Percentiles rank a stretch among this genome's conserved stretches.
Conservation (phyloP, 2,113 vertebrate genomes). For the Morone saxatilis region DNA sequence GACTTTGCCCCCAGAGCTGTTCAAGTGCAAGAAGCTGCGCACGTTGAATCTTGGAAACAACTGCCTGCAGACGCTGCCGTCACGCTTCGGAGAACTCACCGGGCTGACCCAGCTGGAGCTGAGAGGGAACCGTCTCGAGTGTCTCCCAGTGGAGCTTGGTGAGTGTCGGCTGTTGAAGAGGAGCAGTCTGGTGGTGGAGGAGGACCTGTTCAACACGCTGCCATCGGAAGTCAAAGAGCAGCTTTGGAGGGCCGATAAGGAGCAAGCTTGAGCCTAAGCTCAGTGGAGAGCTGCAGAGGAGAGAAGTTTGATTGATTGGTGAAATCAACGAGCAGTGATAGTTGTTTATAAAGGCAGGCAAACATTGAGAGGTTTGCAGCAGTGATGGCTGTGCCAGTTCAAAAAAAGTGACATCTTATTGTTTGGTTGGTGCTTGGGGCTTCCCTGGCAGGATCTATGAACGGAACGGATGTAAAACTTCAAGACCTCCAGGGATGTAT, state of each 20-base stretch:
- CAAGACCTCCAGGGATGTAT: background rate
- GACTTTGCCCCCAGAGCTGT: constrained; percentile 93
- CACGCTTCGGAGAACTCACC: constrained; percentile 92
- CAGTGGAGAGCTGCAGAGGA: constrained; percentile 1
- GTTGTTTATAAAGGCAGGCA: constrained; percentile 3
- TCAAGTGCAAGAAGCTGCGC: constrained; percentile 96
- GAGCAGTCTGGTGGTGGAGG: constrained; percentile 94
- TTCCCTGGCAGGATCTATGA: constrained; percentile 1
- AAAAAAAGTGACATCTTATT: constrained; percentile 1
- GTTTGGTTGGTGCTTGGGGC: background rate
- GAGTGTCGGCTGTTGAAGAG: constrained; percentile 94
- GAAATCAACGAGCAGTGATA: background rate
- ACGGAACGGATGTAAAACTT: constrained; percentile 4
- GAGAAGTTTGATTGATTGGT: constrained; percentile 8
- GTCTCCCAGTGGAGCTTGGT: constrained; percentile 95
- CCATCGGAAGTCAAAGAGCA: constrained; percentile 95
- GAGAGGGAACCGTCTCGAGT: constrained; percentile 94
- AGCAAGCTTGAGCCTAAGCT: constrained; percentile 87
- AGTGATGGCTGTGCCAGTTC: background rate
- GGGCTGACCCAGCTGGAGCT: constrained; percentile 95
- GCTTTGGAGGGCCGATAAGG: constrained; percentile 94
- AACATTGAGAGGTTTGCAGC: constrained; percentile 21
- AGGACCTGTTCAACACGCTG: constrained; percentile 95
- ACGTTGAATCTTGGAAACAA: constrained; percentile 96
- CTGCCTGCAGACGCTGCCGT: constrained; percentile 91